Percentiles rank a stretch among this genome's conserved stretches.
Evolutionary conservation across 2,797 vertebrate genomes (phyloP).

Genomic region (Scyliorhinus canicula): DNA sequence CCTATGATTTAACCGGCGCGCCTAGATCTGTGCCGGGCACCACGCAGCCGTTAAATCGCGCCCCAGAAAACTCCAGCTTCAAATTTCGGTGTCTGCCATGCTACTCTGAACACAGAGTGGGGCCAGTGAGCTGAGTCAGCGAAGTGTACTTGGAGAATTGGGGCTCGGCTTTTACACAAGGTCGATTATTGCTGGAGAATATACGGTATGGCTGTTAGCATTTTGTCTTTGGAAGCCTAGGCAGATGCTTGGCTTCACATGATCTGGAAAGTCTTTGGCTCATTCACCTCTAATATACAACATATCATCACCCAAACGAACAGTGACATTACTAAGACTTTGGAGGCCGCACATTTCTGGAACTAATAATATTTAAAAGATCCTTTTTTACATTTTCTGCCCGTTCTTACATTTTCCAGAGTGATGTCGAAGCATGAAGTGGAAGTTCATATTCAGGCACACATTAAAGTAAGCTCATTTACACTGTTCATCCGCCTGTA

Average conservation of each 20-base stretch:
- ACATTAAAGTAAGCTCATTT: neutral
- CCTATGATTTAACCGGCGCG: too few relatives aligned
- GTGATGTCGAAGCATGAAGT: neutral
- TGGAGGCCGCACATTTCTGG: neutral
- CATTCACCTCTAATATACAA: neutral
- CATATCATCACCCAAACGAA: slow-evolving; percentile 15
- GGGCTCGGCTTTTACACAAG: too few relatives aligned
- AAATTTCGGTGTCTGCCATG: too few relatives aligned
- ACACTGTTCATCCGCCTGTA: neutral
- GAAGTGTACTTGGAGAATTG: too few relatives aligned
- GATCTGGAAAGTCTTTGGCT: neutral
- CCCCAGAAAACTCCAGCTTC: too few relatives aligned
- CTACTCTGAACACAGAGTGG: too few relatives aligned
- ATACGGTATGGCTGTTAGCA: neutral
- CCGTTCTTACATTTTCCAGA: neutral
- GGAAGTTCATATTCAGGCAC: neutral
- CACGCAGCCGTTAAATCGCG: too few relatives aligned
- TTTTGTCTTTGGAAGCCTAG: neutral
- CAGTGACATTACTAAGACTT: neutral
- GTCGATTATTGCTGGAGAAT: too few relatives aligned
- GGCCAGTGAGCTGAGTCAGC: too few relatives aligned
- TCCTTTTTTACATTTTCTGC: neutral
- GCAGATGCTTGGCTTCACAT: neutral
- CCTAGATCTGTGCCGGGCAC: too few relatives aligned
- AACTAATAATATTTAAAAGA: neutral